phyloP scores from a whole-genome alignment of 2,888 invertebrate species.

The Drosophila acutilabella region DNA sequence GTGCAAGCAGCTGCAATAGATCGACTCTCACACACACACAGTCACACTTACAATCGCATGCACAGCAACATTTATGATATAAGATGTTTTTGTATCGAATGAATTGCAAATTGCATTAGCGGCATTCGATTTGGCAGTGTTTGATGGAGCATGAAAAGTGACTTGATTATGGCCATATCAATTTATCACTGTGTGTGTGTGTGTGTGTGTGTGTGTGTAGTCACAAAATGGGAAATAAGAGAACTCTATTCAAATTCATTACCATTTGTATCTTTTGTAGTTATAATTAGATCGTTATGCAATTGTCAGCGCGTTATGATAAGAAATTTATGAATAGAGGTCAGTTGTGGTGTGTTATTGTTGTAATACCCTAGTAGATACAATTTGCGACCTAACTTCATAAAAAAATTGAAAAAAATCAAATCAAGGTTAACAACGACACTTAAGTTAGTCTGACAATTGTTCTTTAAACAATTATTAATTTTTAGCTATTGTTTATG shows the following conservation, averaged over 20 bases:
- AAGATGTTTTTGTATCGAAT: constrained; percentile 44
- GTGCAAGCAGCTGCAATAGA: constrained; percentile 15
- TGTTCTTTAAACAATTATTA: too few species aligned
- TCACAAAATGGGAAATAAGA: too few species aligned
- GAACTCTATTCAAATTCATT: background rate
- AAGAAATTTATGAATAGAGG: too few species aligned
- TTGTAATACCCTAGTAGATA: too few species aligned
- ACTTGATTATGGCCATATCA: constrained; percentile 6
- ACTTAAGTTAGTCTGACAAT: too few species aligned
- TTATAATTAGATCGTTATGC: background rate
- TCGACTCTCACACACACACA: constrained; percentile 5
- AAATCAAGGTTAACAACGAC: too few species aligned
- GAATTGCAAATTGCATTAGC: constrained; percentile 53
- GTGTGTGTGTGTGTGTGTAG: background rate
- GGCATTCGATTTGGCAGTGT: constrained; percentile 51
- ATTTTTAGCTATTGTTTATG: too few species aligned
- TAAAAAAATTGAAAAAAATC: too few species aligned
- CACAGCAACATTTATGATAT: constrained; percentile 19
- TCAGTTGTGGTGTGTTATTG: too few species aligned
- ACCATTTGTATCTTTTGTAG: background rate
- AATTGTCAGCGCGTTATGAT: background rate
- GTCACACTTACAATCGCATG: background rate
- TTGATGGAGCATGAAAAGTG: constrained; percentile 46
- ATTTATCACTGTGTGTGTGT: background rate
- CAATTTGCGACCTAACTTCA: too few species aligned